Conservation (phyloP, 2,113 vertebrate genomes). For the Sminthopsis crassicaudata region DNA sequence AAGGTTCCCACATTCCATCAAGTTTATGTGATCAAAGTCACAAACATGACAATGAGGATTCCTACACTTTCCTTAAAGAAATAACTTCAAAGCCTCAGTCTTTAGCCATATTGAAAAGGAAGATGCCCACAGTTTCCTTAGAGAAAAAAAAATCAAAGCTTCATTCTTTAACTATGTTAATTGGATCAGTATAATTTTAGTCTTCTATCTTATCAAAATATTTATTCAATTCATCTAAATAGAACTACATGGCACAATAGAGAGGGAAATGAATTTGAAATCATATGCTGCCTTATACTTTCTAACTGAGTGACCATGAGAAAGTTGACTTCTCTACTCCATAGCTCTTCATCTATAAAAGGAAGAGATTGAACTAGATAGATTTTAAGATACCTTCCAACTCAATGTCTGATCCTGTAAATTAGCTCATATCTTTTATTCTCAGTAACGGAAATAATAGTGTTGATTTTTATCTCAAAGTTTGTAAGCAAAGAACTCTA, state of each 20-base stretch:
- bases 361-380: neutral
- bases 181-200: neutral
- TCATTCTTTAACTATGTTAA: neutral
- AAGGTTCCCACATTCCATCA: too few relatives aligned
- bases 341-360: neutral
- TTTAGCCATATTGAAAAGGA: too few relatives aligned
- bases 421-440: neutral
- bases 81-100: too few relatives aligned
- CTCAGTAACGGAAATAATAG: neutral
- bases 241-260: neutral
- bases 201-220: neutral
- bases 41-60: too few relatives aligned
- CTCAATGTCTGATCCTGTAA: neutral
- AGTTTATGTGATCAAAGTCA: neutral
- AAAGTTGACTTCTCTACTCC: neutral
- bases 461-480: neutral
- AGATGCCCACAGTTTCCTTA: too few relatives aligned
- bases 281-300: neutral
- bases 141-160: too few relatives aligned
- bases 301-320: neutral
- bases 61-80: too few relatives aligned
- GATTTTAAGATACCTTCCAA: neutral
- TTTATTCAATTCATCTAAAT: neutral
- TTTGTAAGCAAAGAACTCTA: neutral
- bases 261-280: neutral